These are phyloP conservation scores for Nemapogon koenigi DNA, from an alignment of 2,888 invertebrate species.

Conservation along the genomic window DNA sequence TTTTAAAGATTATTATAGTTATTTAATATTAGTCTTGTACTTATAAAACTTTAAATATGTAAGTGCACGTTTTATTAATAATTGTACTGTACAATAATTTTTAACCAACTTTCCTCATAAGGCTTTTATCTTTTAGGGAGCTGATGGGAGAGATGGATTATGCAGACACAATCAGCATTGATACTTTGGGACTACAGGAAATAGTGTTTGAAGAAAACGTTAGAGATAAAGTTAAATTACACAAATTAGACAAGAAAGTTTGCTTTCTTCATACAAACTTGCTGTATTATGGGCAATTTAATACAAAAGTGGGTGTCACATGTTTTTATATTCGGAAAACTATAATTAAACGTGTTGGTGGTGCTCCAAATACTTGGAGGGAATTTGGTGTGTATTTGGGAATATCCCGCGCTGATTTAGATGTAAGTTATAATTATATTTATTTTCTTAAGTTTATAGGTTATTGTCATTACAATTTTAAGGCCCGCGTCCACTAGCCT, in stretches of 20 bases:
- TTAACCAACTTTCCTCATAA: too few relatives aligned
- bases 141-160: slow-evolving; percentile 29
- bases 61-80: too few relatives aligned
- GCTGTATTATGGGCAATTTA: slow-evolving; percentile 43
- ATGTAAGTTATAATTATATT: too few relatives aligned
- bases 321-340: slow-evolving; percentile 49
- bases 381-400: slow-evolving; percentile 43
- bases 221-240: slow-evolving; percentile 37
- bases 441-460: too few relatives aligned
- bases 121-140: slow-evolving; percentile 36
- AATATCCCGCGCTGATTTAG: slow-evolving; percentile 39
- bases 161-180: slow-evolving; percentile 43
- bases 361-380: slow-evolving; percentile 44
- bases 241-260: slow-evolving; percentile 43
- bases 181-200: slow-evolving; percentile 42
- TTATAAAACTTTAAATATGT: too few relatives aligned
- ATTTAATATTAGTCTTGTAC: too few relatives aligned
- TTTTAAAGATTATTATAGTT: too few relatives aligned
- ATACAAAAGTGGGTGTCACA: slow-evolving; percentile 37
- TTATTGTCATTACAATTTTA: too few relatives aligned
- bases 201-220: slow-evolving; percentile 35
- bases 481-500: too few relatives aligned
- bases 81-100: too few relatives aligned
- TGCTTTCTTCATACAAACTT: slow-evolving; percentile 42
- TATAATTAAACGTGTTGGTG: slow-evolving; percentile 43